Evolutionary conservation across 2,797 vertebrate genomes (phyloP), one percentile per base, ranked within the genome.

Genomic region (Sebastes paucispinis): DNA sequence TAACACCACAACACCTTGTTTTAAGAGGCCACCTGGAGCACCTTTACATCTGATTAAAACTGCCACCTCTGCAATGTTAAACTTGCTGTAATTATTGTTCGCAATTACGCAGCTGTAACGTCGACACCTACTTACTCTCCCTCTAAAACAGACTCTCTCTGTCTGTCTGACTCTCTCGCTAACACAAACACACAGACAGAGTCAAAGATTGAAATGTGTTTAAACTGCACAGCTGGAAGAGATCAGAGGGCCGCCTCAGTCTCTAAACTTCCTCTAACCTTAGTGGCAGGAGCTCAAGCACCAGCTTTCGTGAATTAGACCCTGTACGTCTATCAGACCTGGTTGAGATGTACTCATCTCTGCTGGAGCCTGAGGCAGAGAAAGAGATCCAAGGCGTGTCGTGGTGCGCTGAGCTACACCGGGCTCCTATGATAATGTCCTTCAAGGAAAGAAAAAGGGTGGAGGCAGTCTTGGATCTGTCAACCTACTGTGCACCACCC

Each of bases 291-390:
- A 72, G 73, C 69, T 86, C 36, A 43, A 71, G 78, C 69, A 62
- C 25, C 52, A 69, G 67, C 71, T 73, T 66, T 63, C 34, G 71
- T 13, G 36, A 67, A 68, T 79, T 64, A 88, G 67, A 84, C 50
- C 75, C 58, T 63, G 57, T 66, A 52, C 13, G 57, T 82, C 80
- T 79, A 80, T 88, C 83, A 90, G 83, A 82, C 70, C 70, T 62
- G 73, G 76, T 81, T 83, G 75, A 75, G 77, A 82, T 69, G 77
- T 80, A 54, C 82, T 92, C 80, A 79, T 89, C 87, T 87, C 87
- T 77, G 82, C 81, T 80, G 79, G 85, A 89, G 86, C 81, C 86
- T 4, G 32, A 69, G 87, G 79, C 80, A 39, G 36, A 86, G 73
- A 84, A 78, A 83, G 63, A 90, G 73, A 84, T 87, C 57, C 82